A percentile compares a stretch with the other conserved stretches of the same genome.
Evolutionary conservation across 64 coral and sea anemone species (phyloP).

Genomic region (Actinia equina): DNA sequence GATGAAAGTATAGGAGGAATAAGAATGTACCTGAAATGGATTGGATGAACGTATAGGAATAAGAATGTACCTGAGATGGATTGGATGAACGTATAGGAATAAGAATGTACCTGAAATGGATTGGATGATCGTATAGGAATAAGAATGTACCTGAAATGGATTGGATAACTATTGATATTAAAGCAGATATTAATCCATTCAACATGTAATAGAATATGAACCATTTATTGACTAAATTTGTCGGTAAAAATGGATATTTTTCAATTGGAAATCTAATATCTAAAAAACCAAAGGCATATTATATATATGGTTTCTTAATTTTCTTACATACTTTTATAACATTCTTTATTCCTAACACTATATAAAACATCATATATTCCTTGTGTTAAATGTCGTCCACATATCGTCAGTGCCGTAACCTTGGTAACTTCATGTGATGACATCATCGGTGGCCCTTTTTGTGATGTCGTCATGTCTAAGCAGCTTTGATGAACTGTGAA

Average conservation of each 20-base stretch:
- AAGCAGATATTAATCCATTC: too few relatives aligned
- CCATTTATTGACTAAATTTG: background rate
- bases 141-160: too few relatives aligned
- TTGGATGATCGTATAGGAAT: too few relatives aligned
- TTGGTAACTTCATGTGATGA: background rate
- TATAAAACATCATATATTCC: background rate
- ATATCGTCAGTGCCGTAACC: background rate
- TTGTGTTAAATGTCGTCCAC: background rate
- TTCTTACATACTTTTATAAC: background rate
- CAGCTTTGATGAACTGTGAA: slow-evolving; percentile 76
- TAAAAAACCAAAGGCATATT: background rate
- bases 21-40: too few relatives aligned
- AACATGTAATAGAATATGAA: background rate
- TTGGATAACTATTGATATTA: too few relatives aligned
- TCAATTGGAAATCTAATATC: background rate
- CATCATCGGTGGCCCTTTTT: background rate
- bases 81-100: too few relatives aligned
- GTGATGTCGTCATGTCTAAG: background rate
- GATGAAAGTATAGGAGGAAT: too few relatives aligned
- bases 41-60: too few relatives aligned
- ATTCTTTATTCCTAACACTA: background rate
- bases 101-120: too few relatives aligned
- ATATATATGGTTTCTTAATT: background rate
- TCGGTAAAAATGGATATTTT: background rate
- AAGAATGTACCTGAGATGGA: too few relatives aligned